Conservation (phyloP, 2,113 vertebrate species). For the Coracopsis vasa region DNA sequence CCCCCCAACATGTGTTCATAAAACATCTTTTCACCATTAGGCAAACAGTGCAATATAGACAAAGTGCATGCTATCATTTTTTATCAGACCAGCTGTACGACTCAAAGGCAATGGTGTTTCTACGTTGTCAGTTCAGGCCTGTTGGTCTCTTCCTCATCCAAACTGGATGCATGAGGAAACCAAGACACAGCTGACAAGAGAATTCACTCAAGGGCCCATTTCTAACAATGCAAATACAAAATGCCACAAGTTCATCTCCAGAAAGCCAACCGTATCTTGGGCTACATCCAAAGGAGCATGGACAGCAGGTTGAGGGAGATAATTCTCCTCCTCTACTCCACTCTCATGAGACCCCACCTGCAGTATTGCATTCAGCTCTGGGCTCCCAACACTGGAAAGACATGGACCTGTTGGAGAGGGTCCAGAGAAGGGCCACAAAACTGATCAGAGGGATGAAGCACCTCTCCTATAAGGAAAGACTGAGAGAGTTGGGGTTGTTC, state of each 20-base stretch:
- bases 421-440: neutral
- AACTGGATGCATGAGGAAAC: neutral
- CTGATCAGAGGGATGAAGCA: neutral
- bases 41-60: neutral
- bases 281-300: neutral
- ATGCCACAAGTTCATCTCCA: accelerated
- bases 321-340: neutral
- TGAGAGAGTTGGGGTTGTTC: neutral
- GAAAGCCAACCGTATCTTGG: neutral
- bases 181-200: neutral
- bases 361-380: neutral
- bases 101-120: neutral
- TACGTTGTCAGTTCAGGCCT: neutral
- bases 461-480: neutral
- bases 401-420: neutral
- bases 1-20: neutral
- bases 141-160: neutral
- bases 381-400: neutral
- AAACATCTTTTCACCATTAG: neutral
- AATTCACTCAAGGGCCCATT: neutral
- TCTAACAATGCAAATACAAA: neutral
- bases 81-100: neutral
- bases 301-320: neutral
- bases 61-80: neutral
- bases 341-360: neutral